Percentiles rank a stretch among this genome's conserved stretches.
phyloP scores from a whole-genome alignment of 2,888 invertebrate species.

The Apamea monoglypha region DNA sequence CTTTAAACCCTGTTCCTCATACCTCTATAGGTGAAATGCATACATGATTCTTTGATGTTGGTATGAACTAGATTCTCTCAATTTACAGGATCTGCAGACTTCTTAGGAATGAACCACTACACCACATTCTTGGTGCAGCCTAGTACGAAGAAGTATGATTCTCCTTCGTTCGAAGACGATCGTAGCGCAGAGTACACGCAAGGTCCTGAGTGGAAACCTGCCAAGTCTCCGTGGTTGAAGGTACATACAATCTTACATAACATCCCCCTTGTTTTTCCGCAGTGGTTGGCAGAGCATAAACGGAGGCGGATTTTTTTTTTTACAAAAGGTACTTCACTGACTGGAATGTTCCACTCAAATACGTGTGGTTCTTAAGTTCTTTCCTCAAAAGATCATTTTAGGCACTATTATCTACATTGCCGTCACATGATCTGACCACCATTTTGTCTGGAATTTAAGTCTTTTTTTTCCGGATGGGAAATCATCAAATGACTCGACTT shows the following conservation, averaged over 20 bases:
- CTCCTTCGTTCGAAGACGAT: constrained; percentile 76
- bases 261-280: too few relatives aligned
- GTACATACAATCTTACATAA: constrained; percentile 61
- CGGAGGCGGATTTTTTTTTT: too few relatives aligned
- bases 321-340: too few relatives aligned
- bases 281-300: not conserved
- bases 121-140: constrained; percentile 76
- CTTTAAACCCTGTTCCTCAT: too few relatives aligned
- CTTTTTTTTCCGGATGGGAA: too few relatives aligned
- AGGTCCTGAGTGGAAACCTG: constrained; percentile 74
- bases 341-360: too few relatives aligned
- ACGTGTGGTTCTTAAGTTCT: too few relatives aligned
- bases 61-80: not conserved
- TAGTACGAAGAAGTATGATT: constrained; percentile 24
- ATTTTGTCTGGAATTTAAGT: too few relatives aligned
- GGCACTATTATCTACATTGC: too few relatives aligned
- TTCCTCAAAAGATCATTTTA: too few relatives aligned
- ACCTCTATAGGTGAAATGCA: not conserved
- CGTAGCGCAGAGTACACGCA: constrained; percentile 69
- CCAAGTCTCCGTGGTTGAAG: constrained; percentile 79
- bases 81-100: constrained; percentile 82
- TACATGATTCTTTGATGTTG: not conserved
- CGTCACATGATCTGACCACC: too few relatives aligned
- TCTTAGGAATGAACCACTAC: constrained; percentile 86
- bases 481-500: too few relatives aligned